Evolutionary conservation across 2,113 vertebrate genomes (phyloP), one percentile per base, ranked within the genome.

Genomic region (Scolopax mira): DNA sequence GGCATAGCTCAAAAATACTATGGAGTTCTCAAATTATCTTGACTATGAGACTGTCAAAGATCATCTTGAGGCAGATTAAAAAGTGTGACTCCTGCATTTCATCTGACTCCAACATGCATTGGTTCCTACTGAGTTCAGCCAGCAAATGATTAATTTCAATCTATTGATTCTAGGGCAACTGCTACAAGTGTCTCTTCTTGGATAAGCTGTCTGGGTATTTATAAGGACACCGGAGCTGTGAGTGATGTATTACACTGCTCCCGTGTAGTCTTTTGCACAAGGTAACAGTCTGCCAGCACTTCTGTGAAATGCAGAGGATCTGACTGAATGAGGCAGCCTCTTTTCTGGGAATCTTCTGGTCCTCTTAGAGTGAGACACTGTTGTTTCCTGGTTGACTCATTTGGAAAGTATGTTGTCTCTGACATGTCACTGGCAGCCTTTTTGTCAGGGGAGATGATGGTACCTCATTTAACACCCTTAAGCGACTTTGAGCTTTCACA

Each of bases 121-220:
- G 71, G 24, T 5, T 88, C 23, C 52, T 83, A 42, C 42, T 24
- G 77, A 90, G 65, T 90, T 94, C 73, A 86, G 64, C 24, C 88
- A 78, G 54, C 27, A 28, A 62, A 77, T 73, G 80, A 96, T 94
- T 93, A 93, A 96, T 93, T 94, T 91, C 85, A 85, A 33, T 60
- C 52, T 90, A 37, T 90, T 55, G 79, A 90, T 93, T 88, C 72
- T 67, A 71, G 85, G 88, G 82, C 88, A 92, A 49, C 39, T 57
- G 41, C 44, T 88, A n/a, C 67, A 84, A 78, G 64, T 81, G 64
- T 85, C 67, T 90, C 51, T 82, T 93, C 51, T 79, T 88, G 88
- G 35, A 55, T 67, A 58, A 77, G 31, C 60, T 89, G 46, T 11
- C 49, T 42, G 30, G 55, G 61, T 48, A 23, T 65, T 86, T 93